These are phyloP conservation scores for Mastomys coucha DNA, from an alignment of 2,113 vertebrate genomes.

Conservation along the genomic window DNA sequence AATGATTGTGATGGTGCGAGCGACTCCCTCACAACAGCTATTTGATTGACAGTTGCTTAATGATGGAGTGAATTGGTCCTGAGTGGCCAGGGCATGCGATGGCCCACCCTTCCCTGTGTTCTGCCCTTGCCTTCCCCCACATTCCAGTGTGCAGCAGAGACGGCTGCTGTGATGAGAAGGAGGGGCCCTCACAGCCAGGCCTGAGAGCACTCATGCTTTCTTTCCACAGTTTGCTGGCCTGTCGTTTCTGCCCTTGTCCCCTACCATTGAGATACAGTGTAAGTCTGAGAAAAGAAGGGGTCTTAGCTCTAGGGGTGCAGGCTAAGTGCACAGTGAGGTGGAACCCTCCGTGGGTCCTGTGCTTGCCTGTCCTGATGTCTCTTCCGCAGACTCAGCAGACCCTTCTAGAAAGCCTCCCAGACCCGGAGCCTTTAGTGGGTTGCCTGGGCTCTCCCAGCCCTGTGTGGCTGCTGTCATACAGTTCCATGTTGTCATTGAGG, in stretches of 20 bases:
- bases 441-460: neutral
- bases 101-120: neutral
- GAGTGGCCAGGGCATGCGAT: neutral
- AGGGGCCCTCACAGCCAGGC: neutral
- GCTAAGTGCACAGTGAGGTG: neutral
- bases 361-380: neutral
- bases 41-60: neutral
- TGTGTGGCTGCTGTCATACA: neutral
- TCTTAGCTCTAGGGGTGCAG: neutral
- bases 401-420: neutral
- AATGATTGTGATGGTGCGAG: neutral
- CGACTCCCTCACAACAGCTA: too few relatives aligned
- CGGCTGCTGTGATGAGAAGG: neutral
- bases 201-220: neutral
- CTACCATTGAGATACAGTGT: neutral
- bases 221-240: neutral
- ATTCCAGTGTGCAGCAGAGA: neutral
- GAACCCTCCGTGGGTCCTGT: neutral
- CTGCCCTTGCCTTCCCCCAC: too few relatives aligned
- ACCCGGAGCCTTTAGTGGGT: neutral
- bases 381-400: neutral
- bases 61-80: neutral
- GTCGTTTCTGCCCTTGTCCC: neutral
- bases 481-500: constrained; percentile 37
- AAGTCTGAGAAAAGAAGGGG: neutral